Evolutionary conservation across 2,888 invertebrate species (phyloP), one percentile per base, ranked within the genome.

Genomic region (Catocala fraxini): DNA sequence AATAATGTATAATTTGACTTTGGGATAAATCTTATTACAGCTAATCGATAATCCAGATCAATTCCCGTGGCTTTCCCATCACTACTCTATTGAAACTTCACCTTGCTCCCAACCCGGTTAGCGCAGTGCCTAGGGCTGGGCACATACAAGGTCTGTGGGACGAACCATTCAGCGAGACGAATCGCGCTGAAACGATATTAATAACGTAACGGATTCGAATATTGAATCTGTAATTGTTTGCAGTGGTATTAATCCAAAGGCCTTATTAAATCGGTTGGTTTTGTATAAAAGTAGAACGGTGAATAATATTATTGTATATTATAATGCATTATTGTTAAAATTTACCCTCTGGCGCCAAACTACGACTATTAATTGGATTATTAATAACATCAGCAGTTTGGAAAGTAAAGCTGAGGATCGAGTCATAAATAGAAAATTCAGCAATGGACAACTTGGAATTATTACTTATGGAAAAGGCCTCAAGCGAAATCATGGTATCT

Each of bases 141-240:
- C 73, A 61, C 62, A 63, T 66, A 65, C 60, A 71, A 83, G 81
- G 77, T 81, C 70, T 73, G 75, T 81, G 69, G 79, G 79, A 64
- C 73, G 70, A 42, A 60, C 68, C 71, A 73, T 68, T 70, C 74
- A 75, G 70, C 68, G 77, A 68, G 71, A 72, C 79, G 74, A 75
- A 73, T 68, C 71, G 74, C 25, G 63, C 68, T 76, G 71, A 73
- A 75, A 65, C 63, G 60, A 58, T 78, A 78, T 77, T 79, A 80
- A 81, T 81, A 79, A 65, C 59, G 55, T 77, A 79, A 72, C 77
- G 67, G 76, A 70, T 65, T 70, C 64, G 63, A 68, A 61, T 60
- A 71, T 79, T 77, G 71, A 79, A 80, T 79, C 12, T 67, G 57
- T 58, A 25, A 47, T 57, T 42, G 54, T 63, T 55, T 43, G 41